Percentiles rank a stretch among this genome's conserved stretches.
phyloP scores from a whole-genome alignment of 2,888 invertebrate genomes.

The Eristalis arbustorum region DNA sequence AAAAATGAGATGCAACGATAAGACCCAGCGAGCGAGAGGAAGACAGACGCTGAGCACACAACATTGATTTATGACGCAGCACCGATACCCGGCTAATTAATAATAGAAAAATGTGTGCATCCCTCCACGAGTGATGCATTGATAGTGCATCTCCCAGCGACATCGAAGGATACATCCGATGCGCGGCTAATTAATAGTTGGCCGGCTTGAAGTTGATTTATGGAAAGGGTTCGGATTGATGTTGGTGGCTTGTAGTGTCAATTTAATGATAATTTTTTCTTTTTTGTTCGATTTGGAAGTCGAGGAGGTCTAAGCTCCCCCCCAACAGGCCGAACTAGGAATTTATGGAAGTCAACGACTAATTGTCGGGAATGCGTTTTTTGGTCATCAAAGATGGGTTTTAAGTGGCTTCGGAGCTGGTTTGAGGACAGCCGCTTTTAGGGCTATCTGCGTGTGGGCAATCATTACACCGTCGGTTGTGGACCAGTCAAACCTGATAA shows the following conservation, averaged over 20 bases:
- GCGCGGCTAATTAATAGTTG: slow-evolving; percentile 62
- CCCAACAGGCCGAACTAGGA: neutral
- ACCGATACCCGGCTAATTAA: slow-evolving; percentile 65
- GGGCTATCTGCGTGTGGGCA: neutral
- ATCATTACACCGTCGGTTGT: neutral
- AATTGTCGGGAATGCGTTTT: neutral
- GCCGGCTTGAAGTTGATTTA: slow-evolving; percentile 56
- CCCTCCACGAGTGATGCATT: slow-evolving; percentile 57
- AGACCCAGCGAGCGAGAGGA: slow-evolving; percentile 1
- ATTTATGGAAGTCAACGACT: neutral
- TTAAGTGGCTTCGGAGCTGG: neutral
- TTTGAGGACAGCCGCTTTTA: too few relatives aligned
- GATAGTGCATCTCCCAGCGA: slow-evolving; percentile 59
- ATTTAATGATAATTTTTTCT: slow-evolving; percentile 55
- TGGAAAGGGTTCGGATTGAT: slow-evolving; percentile 61
- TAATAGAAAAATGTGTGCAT: slow-evolving; percentile 53
- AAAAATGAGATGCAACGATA: slow-evolving; percentile 68
- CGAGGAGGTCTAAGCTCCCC: neutral
- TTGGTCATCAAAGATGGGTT: neutral
- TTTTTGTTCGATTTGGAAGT: slow-evolving; percentile 4
- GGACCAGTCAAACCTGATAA: neutral
- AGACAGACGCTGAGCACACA: slow-evolving; percentile 1
- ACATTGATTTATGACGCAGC: slow-evolving; percentile 67
- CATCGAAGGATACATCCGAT: slow-evolving; percentile 54
- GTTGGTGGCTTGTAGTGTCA: slow-evolving; percentile 62